Base-by-base conservation (phyloP, 2,113 vertebrate species). In the Paramisgurnus dabryanus region DNA sequence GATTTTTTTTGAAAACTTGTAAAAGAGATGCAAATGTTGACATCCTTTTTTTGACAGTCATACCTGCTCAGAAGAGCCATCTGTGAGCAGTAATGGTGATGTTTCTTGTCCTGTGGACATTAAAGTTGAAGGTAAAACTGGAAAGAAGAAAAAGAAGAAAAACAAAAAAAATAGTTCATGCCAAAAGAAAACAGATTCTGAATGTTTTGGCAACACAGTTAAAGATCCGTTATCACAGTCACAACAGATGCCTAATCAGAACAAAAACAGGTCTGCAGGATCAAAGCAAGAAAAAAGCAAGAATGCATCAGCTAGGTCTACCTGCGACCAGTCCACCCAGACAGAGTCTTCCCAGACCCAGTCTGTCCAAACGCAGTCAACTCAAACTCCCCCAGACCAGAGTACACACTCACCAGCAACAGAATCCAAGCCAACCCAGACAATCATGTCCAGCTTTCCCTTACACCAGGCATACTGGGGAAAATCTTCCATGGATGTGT, bases 361-460 rank as follows among this genome's bases (percentile, higher is more conserved):
- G 12, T 53, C 69, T 50, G 13, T 50, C 45, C 58, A 72, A n/a
- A 78, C 68, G 13, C 15, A 78, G 63, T 57, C 72, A 40, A 83
- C 74, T 47, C 73, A 85, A 68, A 75, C 73, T n/a, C 47, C 50
- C 45, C 41, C 39, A 12, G 10, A 40, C 12, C 50, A 72, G n/a
- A 13, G n/a, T 18, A 65, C 17, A 57, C 63, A 64, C 27, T 63
- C 74, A 49, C 39, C 17, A 50, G 7, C 49, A 27, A 65, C 49
- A 7, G 78, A 80, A 70, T 64, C 79, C 27, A 80, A 78, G 47
- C 80, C 68, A n/a, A 85, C 81, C 11, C 81, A 85, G 74, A 85
- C 84, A 9, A 3, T 0, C 10, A 4, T 3, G 6, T 12, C 27
- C 6, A 50, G 50, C 27, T 71, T 40, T 40, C 7, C 65, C 6